phyloP scores from a whole-genome alignment of 2,888 invertebrate genomes.

The Seira musarum region DNA sequence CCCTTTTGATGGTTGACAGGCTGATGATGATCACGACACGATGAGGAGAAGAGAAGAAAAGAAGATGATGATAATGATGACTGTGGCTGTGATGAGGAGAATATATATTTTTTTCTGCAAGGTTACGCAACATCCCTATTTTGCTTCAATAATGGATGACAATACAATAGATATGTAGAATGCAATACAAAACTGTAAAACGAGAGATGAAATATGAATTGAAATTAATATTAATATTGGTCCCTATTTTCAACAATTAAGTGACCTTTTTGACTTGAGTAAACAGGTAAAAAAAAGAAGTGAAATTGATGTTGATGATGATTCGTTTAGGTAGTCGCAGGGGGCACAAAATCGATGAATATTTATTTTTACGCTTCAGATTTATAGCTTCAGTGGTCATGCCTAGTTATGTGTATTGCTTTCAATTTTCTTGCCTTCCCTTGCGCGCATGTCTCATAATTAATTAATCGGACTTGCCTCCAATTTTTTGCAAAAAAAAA shows the following conservation, averaged over 20 bases:
- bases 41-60: constrained; percentile 1
- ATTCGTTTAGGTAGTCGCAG: background rate
- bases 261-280: constrained; percentile 54
- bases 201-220: constrained; percentile 15
- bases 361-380: constrained; percentile 19
- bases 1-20: constrained; percentile 32
- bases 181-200: constrained; percentile 22
- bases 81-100: no score
- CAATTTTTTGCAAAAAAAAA: constrained; percentile 36
- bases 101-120: background rate
- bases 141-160: constrained; percentile 18
- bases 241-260: constrained; percentile 20
- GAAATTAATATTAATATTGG: constrained; percentile 30
- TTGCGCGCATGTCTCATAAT: background rate
- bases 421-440: constrained; percentile 5
- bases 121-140: constrained; percentile 6
- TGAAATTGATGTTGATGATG: no score
- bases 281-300: constrained; percentile 38
- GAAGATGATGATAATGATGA: constrained; percentile 46
- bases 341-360: constrained; percentile 30
- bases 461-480: constrained; percentile 54
- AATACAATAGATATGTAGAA: constrained; percentile 23
- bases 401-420: constrained; percentile 20
- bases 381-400: constrained; percentile 1
- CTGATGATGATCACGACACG: constrained; percentile 54